Conservation (phyloP, 2,797 vertebrate genomes). For the Notamacropus eugenii region DNA sequence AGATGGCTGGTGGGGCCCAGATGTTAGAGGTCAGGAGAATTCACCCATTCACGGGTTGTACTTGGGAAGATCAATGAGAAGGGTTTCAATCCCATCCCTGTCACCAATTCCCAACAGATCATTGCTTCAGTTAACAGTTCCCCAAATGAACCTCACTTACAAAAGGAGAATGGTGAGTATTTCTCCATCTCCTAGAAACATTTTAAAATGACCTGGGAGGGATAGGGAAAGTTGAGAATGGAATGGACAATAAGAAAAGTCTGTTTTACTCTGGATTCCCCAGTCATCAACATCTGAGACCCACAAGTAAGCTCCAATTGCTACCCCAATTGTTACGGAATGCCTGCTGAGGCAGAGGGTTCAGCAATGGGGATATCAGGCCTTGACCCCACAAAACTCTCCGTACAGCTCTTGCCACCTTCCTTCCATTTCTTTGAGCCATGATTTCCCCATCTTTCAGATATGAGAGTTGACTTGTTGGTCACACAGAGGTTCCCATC, state of each 20-base stretch:
- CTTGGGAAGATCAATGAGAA: not conserved
- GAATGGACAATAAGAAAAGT: not conserved
- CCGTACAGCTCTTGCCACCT: not conserved
- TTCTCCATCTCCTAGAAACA: not conserved
- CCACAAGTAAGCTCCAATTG: conserved; percentile 56
- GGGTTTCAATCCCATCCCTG: conserved; percentile 23
- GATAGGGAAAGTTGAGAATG: not conserved
- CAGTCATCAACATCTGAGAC: conserved; percentile 41
- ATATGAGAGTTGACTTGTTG: not conserved
- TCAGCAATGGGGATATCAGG: not conserved
- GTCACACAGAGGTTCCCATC: not conserved
- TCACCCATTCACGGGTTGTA: not conserved
- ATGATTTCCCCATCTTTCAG: not conserved
- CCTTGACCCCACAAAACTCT: not conserved
- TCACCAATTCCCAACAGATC: not conserved
- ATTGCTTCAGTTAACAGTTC: not conserved
- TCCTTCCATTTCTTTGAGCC: not conserved
- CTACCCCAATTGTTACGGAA: conserved; percentile 5
- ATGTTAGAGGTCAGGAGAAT: conserved; percentile 1
- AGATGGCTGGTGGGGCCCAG: not conserved
- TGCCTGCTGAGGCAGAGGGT: conserved; percentile 1
- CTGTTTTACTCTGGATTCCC: conserved; percentile 49
- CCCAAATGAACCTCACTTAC: not conserved
- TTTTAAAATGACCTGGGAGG: not conserved
- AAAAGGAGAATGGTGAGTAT: not conserved